Conservation (phyloP, 2,888 invertebrate species). For the Macrophya alboannulata region DNA sequence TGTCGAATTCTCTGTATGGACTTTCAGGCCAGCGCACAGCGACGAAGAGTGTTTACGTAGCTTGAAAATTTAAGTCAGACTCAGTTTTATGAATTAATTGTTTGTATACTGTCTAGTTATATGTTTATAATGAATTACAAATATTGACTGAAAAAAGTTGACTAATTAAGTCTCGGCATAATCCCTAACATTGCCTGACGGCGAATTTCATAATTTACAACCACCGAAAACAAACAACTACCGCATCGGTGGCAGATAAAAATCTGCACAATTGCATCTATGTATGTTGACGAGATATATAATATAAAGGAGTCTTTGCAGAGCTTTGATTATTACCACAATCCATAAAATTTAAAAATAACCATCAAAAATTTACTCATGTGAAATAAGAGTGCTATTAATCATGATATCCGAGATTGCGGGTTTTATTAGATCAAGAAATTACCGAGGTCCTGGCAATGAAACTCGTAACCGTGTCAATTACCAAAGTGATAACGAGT, state of each 20-base stretch:
- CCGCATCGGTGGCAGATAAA: too few relatives aligned
- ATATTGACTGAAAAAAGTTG: not conserved
- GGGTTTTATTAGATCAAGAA: not conserved
- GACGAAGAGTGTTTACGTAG: not conserved
- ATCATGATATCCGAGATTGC: not conserved
- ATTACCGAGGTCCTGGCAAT: not conserved
- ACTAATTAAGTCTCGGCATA: not conserved
- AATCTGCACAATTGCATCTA: not conserved
- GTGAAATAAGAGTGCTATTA: not conserved
- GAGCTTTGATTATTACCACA: not conserved
- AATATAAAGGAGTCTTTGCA: not conserved
- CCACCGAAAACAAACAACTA: too few relatives aligned
- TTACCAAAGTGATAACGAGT: constrained; percentile 1
- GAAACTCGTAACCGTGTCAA: not conserved
- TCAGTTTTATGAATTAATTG: not conserved
- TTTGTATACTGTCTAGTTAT: not conserved
- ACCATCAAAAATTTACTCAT: not conserved
- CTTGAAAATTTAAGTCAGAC: not conserved
- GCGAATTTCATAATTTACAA: not conserved
- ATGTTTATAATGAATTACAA: not conserved
- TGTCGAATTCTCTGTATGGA: not conserved
- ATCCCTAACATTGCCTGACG: not conserved
- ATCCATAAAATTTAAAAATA: not conserved
- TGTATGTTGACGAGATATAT: not conserved
- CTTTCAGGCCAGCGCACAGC: not conserved